Conservation (phyloP, 2,113 vertebrate genomes). For the Macheiramphus alcinus region DNA sequence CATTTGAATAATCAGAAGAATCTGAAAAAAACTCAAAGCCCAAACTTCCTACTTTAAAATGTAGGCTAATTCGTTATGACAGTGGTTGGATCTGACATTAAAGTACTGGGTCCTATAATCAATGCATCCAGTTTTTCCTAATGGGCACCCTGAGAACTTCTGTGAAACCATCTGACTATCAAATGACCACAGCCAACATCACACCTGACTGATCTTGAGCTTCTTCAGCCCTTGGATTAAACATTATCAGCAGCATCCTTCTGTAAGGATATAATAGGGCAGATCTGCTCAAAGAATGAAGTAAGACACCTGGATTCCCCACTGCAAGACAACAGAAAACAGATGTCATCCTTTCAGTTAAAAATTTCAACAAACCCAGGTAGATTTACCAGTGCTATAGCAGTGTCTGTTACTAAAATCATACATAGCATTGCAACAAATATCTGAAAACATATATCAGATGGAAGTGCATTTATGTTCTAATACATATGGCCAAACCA, state of each 20-base stretch:
- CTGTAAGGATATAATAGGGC: neutral
- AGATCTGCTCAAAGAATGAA: neutral
- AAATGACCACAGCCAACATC: neutral
- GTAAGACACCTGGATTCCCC: neutral
- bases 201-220: neutral
- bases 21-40: neutral
- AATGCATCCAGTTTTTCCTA: neutral
- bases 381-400: neutral
- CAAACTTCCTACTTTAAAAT: neutral
- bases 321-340: neutral
- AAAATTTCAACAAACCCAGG: slow-evolving; percentile 1
- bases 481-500: neutral
- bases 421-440: neutral
- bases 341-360: neutral
- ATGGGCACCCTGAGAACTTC: neutral
- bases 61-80: neutral
- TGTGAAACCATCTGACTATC: neutral
- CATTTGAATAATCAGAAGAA: neutral
- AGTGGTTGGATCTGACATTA: neutral
- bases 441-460: neutral
- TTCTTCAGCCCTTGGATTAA: neutral
- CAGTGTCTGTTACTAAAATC: neutral
- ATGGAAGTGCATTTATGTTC: neutral
- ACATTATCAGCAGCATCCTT: neutral
- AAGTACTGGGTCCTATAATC: neutral